Percentiles rank a stretch among this genome's conserved stretches.
Conservation (phyloP, 2,888 invertebrate genomes). For the Spodoptera littoralis region DNA sequence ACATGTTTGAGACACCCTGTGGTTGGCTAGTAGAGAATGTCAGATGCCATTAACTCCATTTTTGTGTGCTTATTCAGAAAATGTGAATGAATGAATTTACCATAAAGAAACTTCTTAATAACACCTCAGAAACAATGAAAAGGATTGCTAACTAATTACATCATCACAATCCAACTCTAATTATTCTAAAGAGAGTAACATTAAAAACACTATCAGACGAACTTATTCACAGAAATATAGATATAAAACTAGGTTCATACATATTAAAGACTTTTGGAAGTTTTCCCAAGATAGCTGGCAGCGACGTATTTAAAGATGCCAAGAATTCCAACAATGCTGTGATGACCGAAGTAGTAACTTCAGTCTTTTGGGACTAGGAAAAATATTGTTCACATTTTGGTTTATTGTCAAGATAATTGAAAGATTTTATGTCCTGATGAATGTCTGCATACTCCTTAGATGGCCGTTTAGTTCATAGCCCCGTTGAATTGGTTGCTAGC, state of each 20-base stretch:
- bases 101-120: no score
- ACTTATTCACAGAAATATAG: conserved; percentile 6
- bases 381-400: conserved; percentile 8
- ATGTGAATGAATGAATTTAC: no score
- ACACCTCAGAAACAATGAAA: no score
- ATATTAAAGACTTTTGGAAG: conserved; percentile 57
- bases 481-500: no score
- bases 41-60: no score
- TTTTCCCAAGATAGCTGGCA: conserved; percentile 57
- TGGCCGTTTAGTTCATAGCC: no score
- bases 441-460: no score
- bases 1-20: no score
- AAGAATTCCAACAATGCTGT: conserved; percentile 74
- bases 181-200: neutral
- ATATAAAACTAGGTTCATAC: conserved; percentile 21
- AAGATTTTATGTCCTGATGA: no score
- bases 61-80: no score
- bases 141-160: neutral
- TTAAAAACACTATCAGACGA: conserved; percentile 7
- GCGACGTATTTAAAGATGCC: conserved; percentile 65
- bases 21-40: no score
- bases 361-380: conserved; percentile 8
- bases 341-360: conserved; percentile 36
- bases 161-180: neutral
- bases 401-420: neutral